A percentile compares a stretch with the other conserved stretches of the same genome.
phyloP scores from a whole-genome alignment of 2,113 vertebrate genomes.

The Tupaia tana region DNA sequence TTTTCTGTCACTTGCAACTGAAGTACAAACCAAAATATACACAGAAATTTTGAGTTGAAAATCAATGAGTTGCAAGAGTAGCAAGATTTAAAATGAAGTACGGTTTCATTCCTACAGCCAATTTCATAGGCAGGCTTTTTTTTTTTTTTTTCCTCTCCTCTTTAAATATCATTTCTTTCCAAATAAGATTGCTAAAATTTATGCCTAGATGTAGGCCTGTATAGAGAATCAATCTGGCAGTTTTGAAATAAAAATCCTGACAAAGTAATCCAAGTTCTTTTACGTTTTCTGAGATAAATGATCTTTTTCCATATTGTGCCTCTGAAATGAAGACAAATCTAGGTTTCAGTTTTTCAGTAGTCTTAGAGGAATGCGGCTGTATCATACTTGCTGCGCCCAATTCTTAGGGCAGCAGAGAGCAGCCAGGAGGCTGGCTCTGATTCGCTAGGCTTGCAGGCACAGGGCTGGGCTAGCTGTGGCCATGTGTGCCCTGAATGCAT shows the following conservation, averaged over 20 bases:
- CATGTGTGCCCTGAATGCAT: not conserved
- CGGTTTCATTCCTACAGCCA: slow-evolving; percentile 24
- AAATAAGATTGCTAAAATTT: slow-evolving; percentile 64
- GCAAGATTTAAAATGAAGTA: slow-evolving; percentile 48
- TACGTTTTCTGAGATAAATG: slow-evolving; percentile 56
- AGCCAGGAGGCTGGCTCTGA: not conserved
- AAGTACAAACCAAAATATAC: slow-evolving; percentile 24
- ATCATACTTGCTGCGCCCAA: not conserved
- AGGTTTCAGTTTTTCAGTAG: not conserved
- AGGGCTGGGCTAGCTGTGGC: not conserved
- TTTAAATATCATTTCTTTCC: slow-evolving; percentile 40
- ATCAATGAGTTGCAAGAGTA: slow-evolving; percentile 9
- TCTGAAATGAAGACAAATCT: slow-evolving; percentile 52
- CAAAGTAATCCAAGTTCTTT: slow-evolving; percentile 53
- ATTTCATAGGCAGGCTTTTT: slow-evolving; percentile 22
- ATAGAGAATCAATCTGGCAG: slow-evolving; percentile 51
- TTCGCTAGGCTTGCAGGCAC: not conserved
- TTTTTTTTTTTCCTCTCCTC: not conserved
- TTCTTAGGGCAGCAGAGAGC: not conserved
- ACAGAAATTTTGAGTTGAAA: slow-evolving; percentile 29
- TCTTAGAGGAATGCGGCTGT: not conserved
- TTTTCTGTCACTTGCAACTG: not conserved
- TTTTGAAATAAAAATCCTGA: slow-evolving; percentile 68
- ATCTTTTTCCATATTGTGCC: slow-evolving; percentile 38
- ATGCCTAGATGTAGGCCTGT: slow-evolving; percentile 37